Evolutionary conservation across 2,888 invertebrate genomes (phyloP), one percentile per base, ranked within the genome.

Genomic region (Geotrupes spiniger): DNA sequence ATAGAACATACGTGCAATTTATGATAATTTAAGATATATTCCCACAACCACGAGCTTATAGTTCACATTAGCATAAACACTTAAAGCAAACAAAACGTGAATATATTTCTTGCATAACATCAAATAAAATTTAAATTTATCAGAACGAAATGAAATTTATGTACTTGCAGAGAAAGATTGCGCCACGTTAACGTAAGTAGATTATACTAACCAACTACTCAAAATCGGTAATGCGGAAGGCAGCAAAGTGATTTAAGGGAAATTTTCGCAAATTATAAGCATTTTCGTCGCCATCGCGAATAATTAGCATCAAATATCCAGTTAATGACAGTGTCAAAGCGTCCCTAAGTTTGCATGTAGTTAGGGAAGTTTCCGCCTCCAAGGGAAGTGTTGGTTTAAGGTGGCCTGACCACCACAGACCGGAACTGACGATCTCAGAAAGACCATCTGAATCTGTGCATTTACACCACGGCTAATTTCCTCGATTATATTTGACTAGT

Each of bases 241-340:
- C 11, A 2, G 8, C 33, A 10, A 33, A 3, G 12, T 14, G 8
- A 33, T 33, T 14, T 33, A 33, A 33, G 15, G 8, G 16, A 42
- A 29, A 29, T 42, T 42, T 42, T 42, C 42, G 31, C 29, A 29
- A 42, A 42, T 42, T 27, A 33, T 33, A 44, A 44, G 36, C 37
- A 37, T 42, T 43, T 45, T 36, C 49, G 40, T 46, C 46, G 38
- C 49, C 56, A 53, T 55, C 55, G 51, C 50, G 58, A 54, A 62
- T 68, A 68, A 68, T 68, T 68, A 68, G 64, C 58, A 60, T 65
- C 63, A 61, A 65, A 68, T 69, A 64, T 67, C 67, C 61, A 62
- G 63, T 63, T 59, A 59, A 64, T 63, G 61, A 61, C 61, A 60
- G 64, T 65, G 65, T 62, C 63, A 62, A 67, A 65, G 67, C 60